These are phyloP conservation scores for Dolichotis patagonum DNA, from an alignment of 2,113 vertebrate species.

Conservation along the genomic window DNA sequence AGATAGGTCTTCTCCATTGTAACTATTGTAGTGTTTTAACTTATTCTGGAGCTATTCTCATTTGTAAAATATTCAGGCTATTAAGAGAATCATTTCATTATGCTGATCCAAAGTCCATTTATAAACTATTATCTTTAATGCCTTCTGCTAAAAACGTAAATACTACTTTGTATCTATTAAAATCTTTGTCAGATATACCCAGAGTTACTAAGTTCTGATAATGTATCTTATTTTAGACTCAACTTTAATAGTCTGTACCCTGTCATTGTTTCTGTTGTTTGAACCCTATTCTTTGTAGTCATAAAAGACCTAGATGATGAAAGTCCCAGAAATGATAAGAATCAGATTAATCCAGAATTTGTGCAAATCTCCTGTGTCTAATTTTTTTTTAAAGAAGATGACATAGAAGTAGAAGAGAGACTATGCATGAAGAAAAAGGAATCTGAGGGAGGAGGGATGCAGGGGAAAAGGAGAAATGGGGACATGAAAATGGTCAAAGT, in stretches of 20 bases:
- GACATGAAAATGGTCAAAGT: background rate
- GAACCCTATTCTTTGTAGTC: background rate
- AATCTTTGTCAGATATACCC: background rate
- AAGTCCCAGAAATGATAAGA: background rate
- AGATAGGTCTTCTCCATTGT: background rate
- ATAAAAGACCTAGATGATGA: constrained; percentile 6
- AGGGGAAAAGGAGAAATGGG: background rate
- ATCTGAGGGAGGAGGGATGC: background rate
- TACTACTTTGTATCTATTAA: background rate
- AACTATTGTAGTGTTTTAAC: background rate
- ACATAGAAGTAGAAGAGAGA: background rate
- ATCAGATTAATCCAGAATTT: constrained; percentile 25
- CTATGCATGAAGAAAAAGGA: background rate
- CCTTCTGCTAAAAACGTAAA: constrained; percentile 24
- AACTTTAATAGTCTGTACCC: background rate
- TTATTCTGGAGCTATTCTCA: background rate
- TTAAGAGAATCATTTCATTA: background rate
- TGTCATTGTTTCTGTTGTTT: constrained; percentile 3
- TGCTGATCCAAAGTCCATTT: background rate
- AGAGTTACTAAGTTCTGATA: constrained; percentile 10
- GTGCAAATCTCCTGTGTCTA: background rate
- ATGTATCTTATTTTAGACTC: constrained; percentile 52
- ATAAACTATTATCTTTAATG: constrained; percentile 26
- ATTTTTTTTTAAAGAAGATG: background rate
- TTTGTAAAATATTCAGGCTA: constrained; percentile 26